Evolutionary conservation across 2,888 invertebrate genomes (phyloP).

Genomic region (Antheraea yamamai): DNA sequence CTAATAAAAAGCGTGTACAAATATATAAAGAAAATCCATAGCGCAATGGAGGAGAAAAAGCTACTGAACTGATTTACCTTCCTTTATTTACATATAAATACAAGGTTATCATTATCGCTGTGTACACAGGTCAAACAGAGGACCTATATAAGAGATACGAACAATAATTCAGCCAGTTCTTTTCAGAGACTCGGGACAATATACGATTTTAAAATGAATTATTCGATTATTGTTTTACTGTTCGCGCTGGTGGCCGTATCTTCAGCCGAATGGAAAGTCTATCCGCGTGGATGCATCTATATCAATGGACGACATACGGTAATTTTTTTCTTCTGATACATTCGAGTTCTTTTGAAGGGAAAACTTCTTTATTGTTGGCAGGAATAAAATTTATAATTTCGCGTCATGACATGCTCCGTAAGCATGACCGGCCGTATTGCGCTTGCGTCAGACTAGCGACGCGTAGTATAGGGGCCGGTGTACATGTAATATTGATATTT

Average conservation of each 20-base stretch:
- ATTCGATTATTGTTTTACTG: constrained; percentile 30
- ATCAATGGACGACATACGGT: constrained; percentile 16
- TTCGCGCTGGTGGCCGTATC: constrained; percentile 36
- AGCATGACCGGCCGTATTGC: no score
- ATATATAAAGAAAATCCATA: no score
- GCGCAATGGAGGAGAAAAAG: no score
- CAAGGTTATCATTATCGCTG: neutral
- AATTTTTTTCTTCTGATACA: neutral
- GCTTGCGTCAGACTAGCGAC: no score
- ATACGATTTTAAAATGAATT: constrained; percentile 15
- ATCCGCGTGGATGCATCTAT: constrained; percentile 52
- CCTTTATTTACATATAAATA: neutral
- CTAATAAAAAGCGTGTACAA: no score
- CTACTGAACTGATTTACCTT: no score
- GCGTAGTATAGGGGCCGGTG: no score
- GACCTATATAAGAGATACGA: neutral
- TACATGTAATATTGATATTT: no score
- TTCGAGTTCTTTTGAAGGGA: neutral
- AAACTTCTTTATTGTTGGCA: no score
- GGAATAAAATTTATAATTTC: no score
- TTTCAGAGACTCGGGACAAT: neutral
- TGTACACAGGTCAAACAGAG: neutral
- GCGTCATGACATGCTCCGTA: no score
- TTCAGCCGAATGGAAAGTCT: constrained; percentile 29
- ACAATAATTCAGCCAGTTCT: neutral